Conservation (phyloP, 2,113 vertebrate species). For the Erythrocercus mccallii region DNA sequence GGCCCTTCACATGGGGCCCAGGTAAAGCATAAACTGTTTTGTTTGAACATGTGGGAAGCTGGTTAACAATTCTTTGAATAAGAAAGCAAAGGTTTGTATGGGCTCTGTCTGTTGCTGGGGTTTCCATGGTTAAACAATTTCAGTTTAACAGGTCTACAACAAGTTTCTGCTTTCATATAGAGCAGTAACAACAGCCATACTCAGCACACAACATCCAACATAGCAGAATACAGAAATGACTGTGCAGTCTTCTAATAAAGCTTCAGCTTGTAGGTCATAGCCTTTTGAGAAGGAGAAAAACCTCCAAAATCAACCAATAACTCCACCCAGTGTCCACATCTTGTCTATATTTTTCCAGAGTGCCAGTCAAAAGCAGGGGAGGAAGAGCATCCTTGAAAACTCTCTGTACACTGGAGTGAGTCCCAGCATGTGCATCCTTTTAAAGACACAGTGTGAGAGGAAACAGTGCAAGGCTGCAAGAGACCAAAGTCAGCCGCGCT, state of each 20-base stretch:
- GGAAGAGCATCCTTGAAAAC: background rate
- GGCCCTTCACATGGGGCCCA: background rate
- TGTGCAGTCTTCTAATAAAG: background rate
- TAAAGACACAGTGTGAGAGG: background rate
- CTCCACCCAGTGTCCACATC: background rate
- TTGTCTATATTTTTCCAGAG: background rate
- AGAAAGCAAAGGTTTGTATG: background rate
- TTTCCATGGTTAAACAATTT: slow-evolving; percentile 30
- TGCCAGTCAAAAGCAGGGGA: background rate
- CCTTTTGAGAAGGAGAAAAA: background rate
- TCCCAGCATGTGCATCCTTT: background rate
- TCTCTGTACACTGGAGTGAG: background rate
- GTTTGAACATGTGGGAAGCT: background rate
- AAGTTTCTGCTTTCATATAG: background rate
- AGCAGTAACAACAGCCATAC: background rate
- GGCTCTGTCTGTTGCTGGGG: background rate
- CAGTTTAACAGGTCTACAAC: background rate
- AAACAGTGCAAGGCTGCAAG: background rate
- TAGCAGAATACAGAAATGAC: background rate
- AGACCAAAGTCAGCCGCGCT: background rate
- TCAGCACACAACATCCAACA: background rate
- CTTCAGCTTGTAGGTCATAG: background rate
- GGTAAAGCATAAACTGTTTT: background rate
- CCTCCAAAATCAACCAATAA: background rate
- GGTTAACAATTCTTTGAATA: background rate